Base-by-base conservation (phyloP, 2,888 invertebrate species). In the Dolichomitus sp. region DNA sequence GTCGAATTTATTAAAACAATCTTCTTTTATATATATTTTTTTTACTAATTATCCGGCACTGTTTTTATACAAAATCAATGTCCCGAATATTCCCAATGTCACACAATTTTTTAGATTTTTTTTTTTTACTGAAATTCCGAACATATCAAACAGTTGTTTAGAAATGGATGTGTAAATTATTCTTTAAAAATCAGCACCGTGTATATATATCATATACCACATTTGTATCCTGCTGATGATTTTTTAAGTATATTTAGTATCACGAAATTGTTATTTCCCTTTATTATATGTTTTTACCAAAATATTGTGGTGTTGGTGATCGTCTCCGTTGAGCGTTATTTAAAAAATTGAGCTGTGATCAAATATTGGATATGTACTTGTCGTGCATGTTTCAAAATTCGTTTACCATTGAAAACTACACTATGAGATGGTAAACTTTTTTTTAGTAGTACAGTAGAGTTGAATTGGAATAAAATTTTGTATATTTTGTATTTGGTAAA, bases 311-410 rank as follows among this genome's bases (percentile, higher is more conserved):
- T 57, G 33, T 33, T n/a, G 12, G n/a, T 17, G 37, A 2, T 61
- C 33, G 37, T 37, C 11, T 61, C 9, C 12, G n/a, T 48, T 27
- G 14, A 14, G 23, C 19, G 12, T 57, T 7, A 27, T 59, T 73
- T 30, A 23, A 42, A 12, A 69, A 57, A 70, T 48, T 23, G n/a
- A 70, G n/a, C 17, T 52, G 57, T 65, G 37, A 66, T 65, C 11
- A 61, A 50, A 48, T 54, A 45, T 27, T 54, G 57, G 19, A 68
- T 54, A 23, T 78, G 52, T 68, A 74, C 68, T n/a, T 30, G 66
- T 74, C 61, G 65, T 66, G 79, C 79, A 79, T 79, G 82, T 12
- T 30, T 75, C 70, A 52, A 75, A 70, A n/a, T 54, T 76, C 19
- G 14, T 68, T 76, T 19, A 11, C 42, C 40, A 66, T 54, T 37